Base-by-base conservation (phyloP, 2,888 invertebrate species). In the Venusia cambrica region DNA sequence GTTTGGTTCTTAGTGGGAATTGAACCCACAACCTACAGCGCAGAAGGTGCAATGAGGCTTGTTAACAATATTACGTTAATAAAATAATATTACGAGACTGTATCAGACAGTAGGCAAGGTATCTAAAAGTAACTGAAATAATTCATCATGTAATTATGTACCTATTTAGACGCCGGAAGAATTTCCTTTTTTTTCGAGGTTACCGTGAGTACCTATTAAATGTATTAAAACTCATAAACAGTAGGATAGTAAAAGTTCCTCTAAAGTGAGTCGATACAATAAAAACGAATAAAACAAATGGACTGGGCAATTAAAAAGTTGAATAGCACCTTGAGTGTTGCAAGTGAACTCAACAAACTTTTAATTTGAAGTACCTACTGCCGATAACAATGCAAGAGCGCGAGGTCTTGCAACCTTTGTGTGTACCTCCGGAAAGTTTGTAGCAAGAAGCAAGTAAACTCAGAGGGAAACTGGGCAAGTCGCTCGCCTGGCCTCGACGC, bases 391-490 rank as follows among this genome's bases (percentile, higher is more conserved):
- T 79, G 79, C 74, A 76, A 11, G 31, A 20, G 72, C 63, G 64
- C 6, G 79, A 78, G 72, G 81, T 73, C 46, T 30, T 54, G 53
- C 62, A 51, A 57, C 68, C 81, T 84, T 78, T 76, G 78, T 80
- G 80, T 77, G 76, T 75, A 80, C 73, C 79, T 80, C 73, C 73
- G 67, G 78, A 87, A 85, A 87, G 74, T 87, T 87, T 85, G 64
- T 69, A 59, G 55, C 62, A 87, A 87, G 64, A 68, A 59, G 55
- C 62, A 87, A 87, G 84, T 85, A 80, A 87, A 87, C 83, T 84
- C 78, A 58, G n/a, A n/a, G n/a, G 58, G 55, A 52, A 67, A 68
- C 59, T 58, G 54, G 48, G 58, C 54, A 61, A 57, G 65, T 62
- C 58, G 55, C 53, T 52, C 57, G 62, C 57, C 63, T 48, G 59